Base-by-base conservation (phyloP, 1,140 invertebrate genomes). In the Acromyrmex heyeri region DNA sequence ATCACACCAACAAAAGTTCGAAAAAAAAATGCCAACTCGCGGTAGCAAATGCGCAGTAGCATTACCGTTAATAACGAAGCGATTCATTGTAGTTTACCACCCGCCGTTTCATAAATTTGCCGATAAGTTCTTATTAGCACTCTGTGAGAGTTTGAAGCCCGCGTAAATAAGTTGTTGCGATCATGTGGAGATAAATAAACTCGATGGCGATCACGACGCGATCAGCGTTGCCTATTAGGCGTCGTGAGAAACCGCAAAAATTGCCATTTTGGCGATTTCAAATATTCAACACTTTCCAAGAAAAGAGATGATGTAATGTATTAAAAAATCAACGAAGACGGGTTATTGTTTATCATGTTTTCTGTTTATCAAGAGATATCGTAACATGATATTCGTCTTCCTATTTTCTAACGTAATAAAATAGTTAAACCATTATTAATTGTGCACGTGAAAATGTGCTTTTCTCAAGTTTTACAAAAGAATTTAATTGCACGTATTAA, bases 41-140 rank as follows among this genome's bases (percentile, higher is more conserved):
- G 2, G 38, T 27, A 30, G 48, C 14, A 38, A 44, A 67, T 65
- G 30, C 50, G 55, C 48, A 12, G 18, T 30, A 65, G 55, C 53
- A 79, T 77, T 76, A 70, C 48, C 50, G 82, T 90, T 86, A 86
- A 90, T 85, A 90, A 87, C 79, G 12, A 6, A 87, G 79, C 88
- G 64, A 90, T 90, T 90, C 89, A 79, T 90, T 90, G 85, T 59
- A 90, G 3, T 87, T 90, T 76, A 70, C 77, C 85, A 53, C 76
- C 85, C 59, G 67, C 65, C 18, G 69, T 85, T 90, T 72, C 81
- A 76, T 59, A 82, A 90, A 90, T 88, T 88, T 82, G 21, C 34
- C 79, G 24, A 90, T 90, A 90, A 90, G 87, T 90, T 90, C 75
- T 87, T 79, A 75, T 90, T 79, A 76, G 62, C 14, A 72, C 72